Evolutionary conservation across 2,888 invertebrate species (phyloP), one percentile per base, ranked within the genome.

Genomic region (Cyclophora albipunctata): DNA sequence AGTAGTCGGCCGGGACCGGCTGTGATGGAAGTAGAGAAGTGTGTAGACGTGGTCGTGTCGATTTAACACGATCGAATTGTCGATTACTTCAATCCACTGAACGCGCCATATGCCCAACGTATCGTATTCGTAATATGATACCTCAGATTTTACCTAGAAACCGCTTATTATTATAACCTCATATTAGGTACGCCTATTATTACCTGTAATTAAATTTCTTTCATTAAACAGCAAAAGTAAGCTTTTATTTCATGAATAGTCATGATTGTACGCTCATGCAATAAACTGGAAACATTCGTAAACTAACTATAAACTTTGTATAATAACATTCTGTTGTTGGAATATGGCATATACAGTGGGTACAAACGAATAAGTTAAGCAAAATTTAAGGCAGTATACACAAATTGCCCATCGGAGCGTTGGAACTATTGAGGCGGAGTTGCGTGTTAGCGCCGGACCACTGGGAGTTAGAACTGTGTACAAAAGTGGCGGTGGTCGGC

Each of bases 371-470:
- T 58, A 58, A 61, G 65, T 59, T 64, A 58, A 54, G 55, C 63
- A 64, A 62, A 74, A 73, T 76, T 74, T 72, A 58, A 74, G 64
- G 66, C 69, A 70, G 72, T 73, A 72, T 71, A 75, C 74, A 64
- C 64, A 73, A 78, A 82, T 80, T 81, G 79, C 67, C 66, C 77
- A 81, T 46, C 65, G 73, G 69, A 78, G 78, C 72, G 78, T 71
- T 73, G 64, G 69, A 82, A 75, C 81, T 83, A 82, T 67, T 78
- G 79, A 79, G 77, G 75, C 75, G 77, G 65, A 75, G 80, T 75
- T 81, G 82, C 81, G 81, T 81, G 83, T 78, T 80, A 74, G 75
- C 72, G 74, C 72, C 75, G 70, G 73, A 73, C 73, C 71, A 73
- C 67, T 75, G 73, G 71, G 73, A 73, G 73, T 71, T 73, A 67